Conservation (phyloP, 2,888 invertebrate genomes). For the Cosmia pyralina region DNA sequence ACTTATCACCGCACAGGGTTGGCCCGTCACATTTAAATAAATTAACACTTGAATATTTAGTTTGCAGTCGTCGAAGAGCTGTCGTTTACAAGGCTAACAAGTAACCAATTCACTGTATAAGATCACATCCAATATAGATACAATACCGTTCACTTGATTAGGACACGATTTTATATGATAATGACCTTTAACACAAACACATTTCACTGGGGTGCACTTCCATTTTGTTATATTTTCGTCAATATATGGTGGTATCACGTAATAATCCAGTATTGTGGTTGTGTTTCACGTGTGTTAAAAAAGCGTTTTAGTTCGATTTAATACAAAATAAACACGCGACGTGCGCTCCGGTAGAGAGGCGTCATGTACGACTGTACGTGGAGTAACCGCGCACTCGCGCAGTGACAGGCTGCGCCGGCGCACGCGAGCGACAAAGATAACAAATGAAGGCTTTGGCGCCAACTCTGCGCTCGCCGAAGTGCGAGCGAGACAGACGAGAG, state of each 20-base stretch:
- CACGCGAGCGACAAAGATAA: conserved; percentile 81
- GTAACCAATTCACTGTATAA: conserved; percentile 77
- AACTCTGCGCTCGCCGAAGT: conserved; percentile 63
- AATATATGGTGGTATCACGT: conserved; percentile 22
- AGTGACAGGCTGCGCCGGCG: conserved; percentile 84
- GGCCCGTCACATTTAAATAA: conserved; percentile 82
- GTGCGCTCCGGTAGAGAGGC: conserved; percentile 82
- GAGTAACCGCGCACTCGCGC: conserved; percentile 75
- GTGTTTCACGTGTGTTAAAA: conserved; percentile 44
- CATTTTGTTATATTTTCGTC: conserved; percentile 48
- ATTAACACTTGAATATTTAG: conserved; percentile 80
- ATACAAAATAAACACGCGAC: conserved; percentile 72
- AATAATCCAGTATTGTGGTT: conserved; percentile 34
- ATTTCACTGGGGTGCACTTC: conserved; percentile 69
- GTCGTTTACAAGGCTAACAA: conserved; percentile 84
- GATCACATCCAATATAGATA: conserved; percentile 78
- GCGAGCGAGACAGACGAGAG: conserved; percentile 80
- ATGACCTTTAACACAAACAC: conserved; percentile 82
- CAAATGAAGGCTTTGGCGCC: conserved; percentile 84
- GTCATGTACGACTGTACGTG: conserved; percentile 77
- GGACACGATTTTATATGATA: conserved; percentile 75
- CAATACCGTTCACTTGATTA: conserved; percentile 83
- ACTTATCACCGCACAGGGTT: conserved; percentile 78
- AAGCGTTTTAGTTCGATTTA: conserved; percentile 54
- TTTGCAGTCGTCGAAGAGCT: conserved; percentile 72